Evolutionary conservation across 2,888 invertebrate species (phyloP), one percentile per base, ranked within the genome.

Genomic region (Amphipyra berbera): DNA sequence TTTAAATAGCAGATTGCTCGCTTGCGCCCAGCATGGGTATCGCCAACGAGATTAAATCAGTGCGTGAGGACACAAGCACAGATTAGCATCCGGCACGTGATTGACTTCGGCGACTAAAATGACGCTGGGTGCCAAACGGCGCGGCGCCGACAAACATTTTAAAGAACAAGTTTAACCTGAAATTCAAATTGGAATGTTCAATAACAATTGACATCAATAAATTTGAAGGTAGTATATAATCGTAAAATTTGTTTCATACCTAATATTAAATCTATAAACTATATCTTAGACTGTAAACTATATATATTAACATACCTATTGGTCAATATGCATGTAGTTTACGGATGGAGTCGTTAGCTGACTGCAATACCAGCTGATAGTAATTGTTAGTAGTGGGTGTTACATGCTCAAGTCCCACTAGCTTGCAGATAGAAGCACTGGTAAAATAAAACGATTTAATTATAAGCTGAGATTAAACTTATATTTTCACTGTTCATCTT

Each of bases 61-160:
- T 61, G 72, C 76, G 75, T 78, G 81, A 82, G 79, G 81, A 80
- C 78, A 76, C 68, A 78, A 68, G 71, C 77, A 72, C 68, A 79
- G 84, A 86, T 86, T 86, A 75, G 82, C 85, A 83, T 87, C 87
- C 87, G 85, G 83, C 73, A 71, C 68, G 67, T 71, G 82, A 78
- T 74, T 73, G 78, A 82, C 74, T 82, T 67, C 30, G 63, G 37
- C 45, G 63, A 56, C 60, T 75, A 68, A 69, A 68, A 68, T 66
- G 64, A 53, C 52, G 61, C 63, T 65, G 21, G 12, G 53, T 38
- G 44, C 40, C 49, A 42, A 63, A 49, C 53, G 56, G 47, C 38
- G 49, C 55, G 58, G 46, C 41, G 49, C 56, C 49, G 49, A 14
- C 42, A 41, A 42, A 46, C 15, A 68, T 67, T 48, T 49, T 21